phyloP scores from a whole-genome alignment of 2,888 invertebrate genomes.

The Argyresthia goedartella region DNA sequence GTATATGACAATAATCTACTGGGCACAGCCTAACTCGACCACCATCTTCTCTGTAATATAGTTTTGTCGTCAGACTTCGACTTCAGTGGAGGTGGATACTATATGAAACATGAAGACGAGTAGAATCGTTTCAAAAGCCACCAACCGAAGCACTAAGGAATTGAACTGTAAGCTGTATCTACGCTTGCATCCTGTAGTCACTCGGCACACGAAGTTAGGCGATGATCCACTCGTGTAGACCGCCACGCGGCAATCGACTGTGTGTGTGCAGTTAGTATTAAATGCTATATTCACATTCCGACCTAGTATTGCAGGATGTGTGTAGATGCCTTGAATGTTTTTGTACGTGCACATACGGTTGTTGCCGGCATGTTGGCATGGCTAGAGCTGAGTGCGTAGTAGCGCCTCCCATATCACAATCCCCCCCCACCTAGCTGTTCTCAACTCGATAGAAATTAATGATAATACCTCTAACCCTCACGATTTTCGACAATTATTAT shows the following conservation, averaged over 20 bases:
- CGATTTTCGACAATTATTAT: conserved; percentile 40
- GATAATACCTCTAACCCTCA: conserved; percentile 28
- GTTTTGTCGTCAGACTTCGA: not conserved
- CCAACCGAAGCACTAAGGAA: conserved; percentile 56
- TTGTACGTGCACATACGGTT: not conserved
- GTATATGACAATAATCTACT: conserved; percentile 64
- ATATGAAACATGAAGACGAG: too few relatives aligned
- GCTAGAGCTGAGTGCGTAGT: conserved; percentile 38
- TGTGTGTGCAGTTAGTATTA: not conserved
- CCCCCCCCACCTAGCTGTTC: conserved; percentile 48
- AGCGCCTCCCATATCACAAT: conserved; percentile 18
- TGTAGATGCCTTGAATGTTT: too few relatives aligned
- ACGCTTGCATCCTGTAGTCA: conserved; percentile 47
- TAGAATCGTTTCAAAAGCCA: too few relatives aligned
- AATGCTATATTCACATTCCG: conserved; percentile 1
- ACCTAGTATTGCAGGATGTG: too few relatives aligned
- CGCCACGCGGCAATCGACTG: conserved; percentile 13
- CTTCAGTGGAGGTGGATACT: not conserved
- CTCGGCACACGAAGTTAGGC: conserved; percentile 46
- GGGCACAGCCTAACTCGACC: conserved; percentile 51
- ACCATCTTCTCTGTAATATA: conserved; percentile 28
- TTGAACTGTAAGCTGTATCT: conserved; percentile 55
- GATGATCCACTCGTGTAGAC: conserved; percentile 22
- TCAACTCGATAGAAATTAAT: conserved; percentile 38
- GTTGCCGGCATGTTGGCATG: conserved; percentile 9